These are phyloP conservation scores for Paragorgia papillata DNA, from an alignment of 92 coral and sea anemone species.

Conservation along the genomic window DNA sequence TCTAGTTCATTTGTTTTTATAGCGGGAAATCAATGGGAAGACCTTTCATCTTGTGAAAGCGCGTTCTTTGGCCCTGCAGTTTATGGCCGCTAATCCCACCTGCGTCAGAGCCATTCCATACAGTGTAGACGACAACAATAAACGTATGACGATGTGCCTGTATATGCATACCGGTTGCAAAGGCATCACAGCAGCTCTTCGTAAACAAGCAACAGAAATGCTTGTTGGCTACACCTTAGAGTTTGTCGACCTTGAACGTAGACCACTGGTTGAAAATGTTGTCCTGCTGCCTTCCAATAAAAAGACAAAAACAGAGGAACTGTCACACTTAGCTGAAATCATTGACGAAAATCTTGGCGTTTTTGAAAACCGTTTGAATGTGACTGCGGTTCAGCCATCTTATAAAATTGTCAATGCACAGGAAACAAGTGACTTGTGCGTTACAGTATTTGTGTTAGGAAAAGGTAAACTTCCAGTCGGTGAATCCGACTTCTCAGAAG, in stretches of 20 bases:
- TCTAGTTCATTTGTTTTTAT: too few species aligned
- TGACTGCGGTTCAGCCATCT: conserved; percentile 34
- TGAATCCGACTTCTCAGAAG: conserved; percentile 17
- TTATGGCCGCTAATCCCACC: conserved; percentile 19
- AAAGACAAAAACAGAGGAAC: not conserved
- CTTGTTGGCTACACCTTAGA: conserved; percentile 4
- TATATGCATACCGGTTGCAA: conserved; percentile 25
- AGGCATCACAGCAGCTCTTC: conserved; percentile 19
- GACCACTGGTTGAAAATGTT: not conserved
- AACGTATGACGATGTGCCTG: not conserved
- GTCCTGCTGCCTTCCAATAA: not conserved
- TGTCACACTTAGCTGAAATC: conserved; percentile 2
- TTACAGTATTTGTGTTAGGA: conserved; percentile 51
- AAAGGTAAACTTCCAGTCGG: conserved; percentile 59
- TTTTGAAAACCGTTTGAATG: conserved; percentile 9
- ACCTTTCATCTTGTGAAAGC: not conserved
- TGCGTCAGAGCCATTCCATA: conserved; percentile 46
- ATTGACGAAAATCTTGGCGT: conserved; percentile 15
- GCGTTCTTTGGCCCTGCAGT: conserved; percentile 21
- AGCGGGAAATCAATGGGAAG: too few species aligned
- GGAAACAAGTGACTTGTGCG: conserved; percentile 34
- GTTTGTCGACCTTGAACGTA: not conserved
- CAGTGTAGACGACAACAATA: not conserved
- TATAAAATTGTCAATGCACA: conserved; percentile 25
- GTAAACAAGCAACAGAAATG: conserved; percentile 15